Base-by-base conservation (phyloP, 2,888 invertebrate genomes). In the Microplitis manilae region DNA sequence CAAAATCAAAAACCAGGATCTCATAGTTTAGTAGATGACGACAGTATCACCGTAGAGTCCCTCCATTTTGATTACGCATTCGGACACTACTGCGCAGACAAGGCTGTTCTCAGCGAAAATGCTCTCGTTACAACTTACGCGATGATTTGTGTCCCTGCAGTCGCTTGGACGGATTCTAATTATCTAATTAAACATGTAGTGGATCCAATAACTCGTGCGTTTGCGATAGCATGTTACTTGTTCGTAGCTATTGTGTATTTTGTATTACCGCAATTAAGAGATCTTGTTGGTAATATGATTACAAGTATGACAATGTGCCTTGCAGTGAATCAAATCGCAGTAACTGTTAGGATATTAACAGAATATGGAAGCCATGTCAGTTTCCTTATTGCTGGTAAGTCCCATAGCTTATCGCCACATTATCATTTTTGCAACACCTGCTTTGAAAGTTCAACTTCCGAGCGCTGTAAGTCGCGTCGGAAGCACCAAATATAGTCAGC, bases 231-330 rank as follows among this genome's bases (percentile, higher is more conserved):
- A 68, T 92, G 95, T 80, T 93, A 94, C 82, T 89, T 96, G 73
- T 87, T 94, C 13, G 93, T 96, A 60, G 95, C 96, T 5, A 93
- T 96, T 68, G 93, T 96, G 79, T 96, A 96, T 87, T 96, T 96
- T 90, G 93, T 96, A 61, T 90, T 96, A 86, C 96, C 96, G 13
- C 96, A 96, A 72, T 90, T 96, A 76, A 91, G 96, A 86, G 96
- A 96, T 90, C 91, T 96, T 71, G 94, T 95, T 59, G 96, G 96
- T 2, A 96, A 96, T 87, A 96, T 96, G 81, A 93, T 96, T 78
- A 96, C 96, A 1, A 96, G 95, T 68, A 94, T 96, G 86, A 94
- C 94, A 77, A 87, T 96, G 65, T 96, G 96, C 85, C 91, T 96
- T 82, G 94, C 96, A 85, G 90, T 94, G 5, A 94, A 94, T 82